phyloP scores from a whole-genome alignment of 2,113 vertebrate species.

The Cairina moschata region DNA sequence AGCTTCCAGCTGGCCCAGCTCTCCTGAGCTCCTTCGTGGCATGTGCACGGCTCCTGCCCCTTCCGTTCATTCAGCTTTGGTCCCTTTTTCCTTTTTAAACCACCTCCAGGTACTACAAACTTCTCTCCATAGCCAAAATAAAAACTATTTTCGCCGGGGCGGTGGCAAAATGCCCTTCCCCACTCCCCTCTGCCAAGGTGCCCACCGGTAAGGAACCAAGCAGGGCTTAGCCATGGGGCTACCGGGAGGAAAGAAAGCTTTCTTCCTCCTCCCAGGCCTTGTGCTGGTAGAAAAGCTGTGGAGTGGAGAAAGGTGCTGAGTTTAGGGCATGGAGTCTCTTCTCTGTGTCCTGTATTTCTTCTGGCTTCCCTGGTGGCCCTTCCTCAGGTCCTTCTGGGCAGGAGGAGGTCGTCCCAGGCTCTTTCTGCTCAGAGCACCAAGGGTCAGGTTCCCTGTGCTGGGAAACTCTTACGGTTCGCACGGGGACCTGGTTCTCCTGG shows the following conservation, averaged over 20 bases:
- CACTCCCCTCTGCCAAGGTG: background rate
- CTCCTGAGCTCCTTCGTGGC: background rate
- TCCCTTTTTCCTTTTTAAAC: background rate
- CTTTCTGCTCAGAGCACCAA: background rate
- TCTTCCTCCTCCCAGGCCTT: background rate
- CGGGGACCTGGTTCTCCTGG: background rate
- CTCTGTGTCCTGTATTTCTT: background rate
- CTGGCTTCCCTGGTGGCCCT: background rate
- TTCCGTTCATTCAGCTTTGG: slow-evolving; percentile 43
- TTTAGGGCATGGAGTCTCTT: background rate
- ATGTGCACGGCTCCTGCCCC: slow-evolving; percentile 42
- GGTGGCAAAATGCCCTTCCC: background rate
- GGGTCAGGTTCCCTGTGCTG: background rate
- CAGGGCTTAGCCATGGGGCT: background rate
- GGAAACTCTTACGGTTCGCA: accelerated
- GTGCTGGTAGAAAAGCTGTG: background rate
- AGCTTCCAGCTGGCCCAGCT: background rate
- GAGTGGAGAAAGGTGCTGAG: background rate
- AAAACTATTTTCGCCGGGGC: background rate
- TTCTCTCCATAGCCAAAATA: background rate
- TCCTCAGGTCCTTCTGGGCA: background rate
- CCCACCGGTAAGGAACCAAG: background rate
- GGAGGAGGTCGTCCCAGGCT: background rate
- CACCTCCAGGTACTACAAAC: background rate
- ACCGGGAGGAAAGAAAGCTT: background rate